A percentile compares a stretch with the other conserved stretches of the same genome.
Conservation (phyloP, 2,797 vertebrate species). For the Rhinichthys osculus region DNA sequence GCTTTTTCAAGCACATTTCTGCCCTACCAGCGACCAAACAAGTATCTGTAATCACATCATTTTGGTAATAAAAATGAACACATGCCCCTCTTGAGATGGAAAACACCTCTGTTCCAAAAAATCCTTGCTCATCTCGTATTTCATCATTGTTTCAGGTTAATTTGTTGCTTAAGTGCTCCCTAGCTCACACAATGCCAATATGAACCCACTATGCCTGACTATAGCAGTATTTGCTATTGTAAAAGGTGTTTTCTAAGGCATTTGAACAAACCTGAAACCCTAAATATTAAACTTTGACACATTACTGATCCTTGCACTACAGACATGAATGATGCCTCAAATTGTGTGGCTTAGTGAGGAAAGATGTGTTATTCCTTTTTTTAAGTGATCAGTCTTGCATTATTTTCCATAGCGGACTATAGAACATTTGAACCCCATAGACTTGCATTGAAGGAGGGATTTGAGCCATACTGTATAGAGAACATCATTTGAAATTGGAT, state of each 20-base stretch:
- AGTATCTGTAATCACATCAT: conserved; percentile 24
- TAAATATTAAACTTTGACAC: background rate
- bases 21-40: background rate
- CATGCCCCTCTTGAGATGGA: conserved; percentile 27
- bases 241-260: conserved; percentile 12
- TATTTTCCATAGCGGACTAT: background rate
- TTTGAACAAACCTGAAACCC: conserved; percentile 17
- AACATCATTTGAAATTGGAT: background rate
- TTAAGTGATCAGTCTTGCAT: background rate
- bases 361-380: background rate
- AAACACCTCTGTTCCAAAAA: conserved; percentile 22
- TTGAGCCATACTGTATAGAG: background rate
- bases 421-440: background rate
- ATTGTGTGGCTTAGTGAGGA: background rate
- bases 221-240: background rate
- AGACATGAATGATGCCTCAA: background rate
- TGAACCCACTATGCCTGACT: background rate
- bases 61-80: conserved; percentile 19
- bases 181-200: background rate
- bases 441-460: background rate
- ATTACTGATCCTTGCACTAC: conserved; percentile 1
- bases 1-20: background rate
- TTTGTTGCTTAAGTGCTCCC: conserved; percentile 18
- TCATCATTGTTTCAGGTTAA: conserved; percentile 19
- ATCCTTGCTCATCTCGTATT: conserved; percentile 24